Conservation (phyloP, 1,140 invertebrate species). For the Drosophila santomea region DNA sequence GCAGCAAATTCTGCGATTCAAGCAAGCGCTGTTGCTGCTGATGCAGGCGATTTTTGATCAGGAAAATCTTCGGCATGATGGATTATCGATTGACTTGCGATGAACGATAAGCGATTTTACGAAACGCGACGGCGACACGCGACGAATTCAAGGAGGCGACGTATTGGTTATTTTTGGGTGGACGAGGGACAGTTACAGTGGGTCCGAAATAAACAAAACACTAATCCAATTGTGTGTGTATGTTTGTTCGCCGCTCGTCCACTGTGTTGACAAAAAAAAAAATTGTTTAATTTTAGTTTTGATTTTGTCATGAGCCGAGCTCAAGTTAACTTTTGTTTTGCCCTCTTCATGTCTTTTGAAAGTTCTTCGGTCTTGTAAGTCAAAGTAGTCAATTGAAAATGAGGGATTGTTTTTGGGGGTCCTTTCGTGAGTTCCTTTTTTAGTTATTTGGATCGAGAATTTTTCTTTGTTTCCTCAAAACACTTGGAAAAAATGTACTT, state of each 20-base stretch:
- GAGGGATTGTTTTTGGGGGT: background rate
- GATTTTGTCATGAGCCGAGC: slow-evolving; percentile 44
- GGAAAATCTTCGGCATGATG: slow-evolving; percentile 94
- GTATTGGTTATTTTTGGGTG: slow-evolving; percentile 14
- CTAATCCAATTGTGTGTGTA: slow-evolving; percentile 83
- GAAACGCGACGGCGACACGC: slow-evolving; percentile 34
- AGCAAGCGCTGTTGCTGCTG: slow-evolving; percentile 93
- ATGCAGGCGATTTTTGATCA: slow-evolving; percentile 94
- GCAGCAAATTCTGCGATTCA: slow-evolving; percentile 90
- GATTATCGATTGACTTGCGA: slow-evolving; percentile 5
- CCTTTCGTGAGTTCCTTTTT: slow-evolving; percentile 14
- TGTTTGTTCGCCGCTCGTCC: slow-evolving; percentile 61
- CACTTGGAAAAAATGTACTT: slow-evolving; percentile 49
- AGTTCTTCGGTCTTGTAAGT: slow-evolving; percentile 6
- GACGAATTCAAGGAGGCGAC: slow-evolving; percentile 8
- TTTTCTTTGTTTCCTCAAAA: slow-evolving; percentile 19
- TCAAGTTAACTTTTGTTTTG: slow-evolving; percentile 49
- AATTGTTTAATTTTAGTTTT: slow-evolving; percentile 27
- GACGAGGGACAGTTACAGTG: slow-evolving; percentile 31
- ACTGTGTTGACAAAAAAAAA: slow-evolving; percentile 32
- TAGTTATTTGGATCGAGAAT: background rate
- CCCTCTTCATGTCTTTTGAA: slow-evolving; percentile 50
- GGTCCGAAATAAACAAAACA: slow-evolving; percentile 73
- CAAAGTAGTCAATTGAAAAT: background rate
- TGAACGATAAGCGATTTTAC: slow-evolving; percentile 9